These are phyloP conservation scores for Oncorhynchus kisutch DNA, from an alignment of 2,113 vertebrate species.

Conservation along the genomic window DNA sequence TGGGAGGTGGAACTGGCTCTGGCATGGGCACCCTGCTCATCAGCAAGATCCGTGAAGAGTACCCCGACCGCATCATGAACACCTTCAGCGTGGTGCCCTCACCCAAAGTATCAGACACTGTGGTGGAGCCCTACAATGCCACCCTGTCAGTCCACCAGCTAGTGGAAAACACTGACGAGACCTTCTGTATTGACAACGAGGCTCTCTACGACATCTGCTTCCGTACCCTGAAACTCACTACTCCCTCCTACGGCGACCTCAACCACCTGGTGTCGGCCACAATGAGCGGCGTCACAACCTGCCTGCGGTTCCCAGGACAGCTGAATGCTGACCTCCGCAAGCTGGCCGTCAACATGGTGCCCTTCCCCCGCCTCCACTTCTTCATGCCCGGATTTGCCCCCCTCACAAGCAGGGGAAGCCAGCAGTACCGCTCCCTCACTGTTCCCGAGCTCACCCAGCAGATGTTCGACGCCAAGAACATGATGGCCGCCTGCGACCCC, in stretches of 20 bases:
- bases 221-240: slow-evolving; percentile 81
- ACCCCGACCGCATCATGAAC: slow-evolving; percentile 82
- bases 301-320: slow-evolving; percentile 80
- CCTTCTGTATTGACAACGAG: slow-evolving; percentile 81
- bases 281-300: slow-evolving; percentile 81
- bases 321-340: slow-evolving; percentile 80
- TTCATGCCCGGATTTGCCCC: slow-evolving; percentile 83
- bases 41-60: slow-evolving; percentile 81
- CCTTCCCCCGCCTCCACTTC: slow-evolving; percentile 82
- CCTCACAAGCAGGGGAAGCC: slow-evolving; percentile 79
- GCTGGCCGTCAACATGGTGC: slow-evolving; percentile 81
- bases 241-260: slow-evolving; percentile 78
- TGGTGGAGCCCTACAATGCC: slow-evolving; percentile 81
- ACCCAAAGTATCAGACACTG: slow-evolving; percentile 80
- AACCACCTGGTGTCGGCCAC: slow-evolving; percentile 81
- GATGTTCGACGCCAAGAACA: slow-evolving; percentile 82
- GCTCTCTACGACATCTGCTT: slow-evolving; percentile 82
- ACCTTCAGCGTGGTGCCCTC: slow-evolving; percentile 82
- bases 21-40: slow-evolving; percentile 83
- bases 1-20: slow-evolving; percentile 78
- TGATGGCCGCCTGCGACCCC: slow-evolving; percentile 81
- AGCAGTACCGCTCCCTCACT: slow-evolving; percentile 78
- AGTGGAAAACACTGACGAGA: slow-evolving; percentile 82
- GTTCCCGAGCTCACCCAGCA: slow-evolving; percentile 81
- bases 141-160: slow-evolving; percentile 80